phyloP scores from a whole-genome alignment of 2,888 invertebrate species.

The Ecdyonurus torrentis region DNA sequence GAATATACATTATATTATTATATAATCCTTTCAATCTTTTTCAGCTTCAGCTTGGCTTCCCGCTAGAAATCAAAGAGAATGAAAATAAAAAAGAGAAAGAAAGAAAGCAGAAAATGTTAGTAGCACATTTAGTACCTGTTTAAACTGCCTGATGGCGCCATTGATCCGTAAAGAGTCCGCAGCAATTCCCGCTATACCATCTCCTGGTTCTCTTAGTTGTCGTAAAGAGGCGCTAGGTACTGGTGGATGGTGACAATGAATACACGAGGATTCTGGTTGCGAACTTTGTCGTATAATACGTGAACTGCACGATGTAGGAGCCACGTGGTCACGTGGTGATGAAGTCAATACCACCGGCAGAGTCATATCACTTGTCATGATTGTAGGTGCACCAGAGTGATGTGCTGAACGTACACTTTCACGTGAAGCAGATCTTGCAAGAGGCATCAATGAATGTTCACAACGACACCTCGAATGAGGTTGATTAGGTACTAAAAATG shows the following conservation, averaged over 20 bases:
- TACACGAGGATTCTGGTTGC: conserved; percentile 55
- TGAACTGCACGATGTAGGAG: conserved; percentile 42
- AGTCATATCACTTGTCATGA: conserved; percentile 5
- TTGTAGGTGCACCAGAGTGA: conserved; percentile 1
- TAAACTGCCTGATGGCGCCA: conserved; percentile 91
- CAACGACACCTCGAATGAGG: conserved; percentile 40
- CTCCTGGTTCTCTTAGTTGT: conserved; percentile 64
- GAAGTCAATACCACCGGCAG: conserved; percentile 23
- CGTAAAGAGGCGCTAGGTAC: conserved; percentile 73
- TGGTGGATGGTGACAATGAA: conserved; percentile 34
- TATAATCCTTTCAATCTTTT: not conserved
- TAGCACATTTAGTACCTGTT: conserved; percentile 48
- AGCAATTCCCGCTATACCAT: conserved; percentile 87
- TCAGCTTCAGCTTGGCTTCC: not conserved
- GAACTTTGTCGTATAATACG: conserved; percentile 80
- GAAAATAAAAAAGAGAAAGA: not conserved
- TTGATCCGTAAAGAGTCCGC: conserved; percentile 91
- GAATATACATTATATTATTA: not conserved
- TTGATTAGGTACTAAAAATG: conserved; percentile 13
- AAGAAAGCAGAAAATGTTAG: not conserved
- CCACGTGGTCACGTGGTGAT: conserved; percentile 54
- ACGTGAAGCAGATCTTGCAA: conserved; percentile 70
- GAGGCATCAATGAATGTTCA: conserved; percentile 45
- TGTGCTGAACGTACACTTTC: conserved; percentile 53
- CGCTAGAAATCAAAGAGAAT: not conserved